Conservation (phyloP, 2,797 vertebrate species). For the Eulemur mongoz region DNA sequence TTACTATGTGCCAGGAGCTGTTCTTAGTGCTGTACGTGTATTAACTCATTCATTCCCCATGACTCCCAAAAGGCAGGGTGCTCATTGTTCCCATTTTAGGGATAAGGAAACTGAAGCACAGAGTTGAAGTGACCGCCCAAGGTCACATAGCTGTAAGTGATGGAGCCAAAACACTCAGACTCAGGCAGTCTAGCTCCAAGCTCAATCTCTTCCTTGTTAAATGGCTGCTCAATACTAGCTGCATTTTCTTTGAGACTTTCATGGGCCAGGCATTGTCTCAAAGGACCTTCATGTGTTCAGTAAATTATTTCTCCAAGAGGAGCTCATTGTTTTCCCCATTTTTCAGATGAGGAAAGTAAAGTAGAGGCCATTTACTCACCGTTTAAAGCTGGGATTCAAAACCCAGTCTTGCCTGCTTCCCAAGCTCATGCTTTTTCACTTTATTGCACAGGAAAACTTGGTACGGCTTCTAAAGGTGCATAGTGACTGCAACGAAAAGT, state of each 20-base stretch:
- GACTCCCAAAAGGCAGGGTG: not conserved
- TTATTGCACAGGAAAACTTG: not conserved
- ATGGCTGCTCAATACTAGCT: not conserved
- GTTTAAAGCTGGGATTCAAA: not conserved
- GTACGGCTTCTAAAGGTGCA: not conserved
- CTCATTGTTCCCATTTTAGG: not conserved
- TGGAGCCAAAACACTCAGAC: not conserved
- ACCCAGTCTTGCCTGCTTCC: not conserved
- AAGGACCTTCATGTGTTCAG: not conserved
- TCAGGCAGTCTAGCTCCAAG: not conserved
- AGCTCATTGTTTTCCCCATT: not conserved
- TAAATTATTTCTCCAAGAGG: not conserved
- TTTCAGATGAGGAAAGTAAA: constrained; percentile 5
- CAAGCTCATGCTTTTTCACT: not conserved
- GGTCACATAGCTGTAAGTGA: not conserved
- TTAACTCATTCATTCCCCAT: not conserved
- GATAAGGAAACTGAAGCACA: not conserved
- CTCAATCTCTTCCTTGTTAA: not conserved
- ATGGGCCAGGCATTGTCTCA: not conserved
- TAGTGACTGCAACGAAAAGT: not conserved
- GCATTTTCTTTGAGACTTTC: not conserved
- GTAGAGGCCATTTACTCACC: not conserved
- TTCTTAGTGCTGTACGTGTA: not conserved
- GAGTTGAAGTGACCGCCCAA: not conserved
- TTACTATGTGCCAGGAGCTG: not conserved